phyloP scores from a whole-genome alignment of 2,888 invertebrate species.

The Taphrorychus bicolor region DNA sequence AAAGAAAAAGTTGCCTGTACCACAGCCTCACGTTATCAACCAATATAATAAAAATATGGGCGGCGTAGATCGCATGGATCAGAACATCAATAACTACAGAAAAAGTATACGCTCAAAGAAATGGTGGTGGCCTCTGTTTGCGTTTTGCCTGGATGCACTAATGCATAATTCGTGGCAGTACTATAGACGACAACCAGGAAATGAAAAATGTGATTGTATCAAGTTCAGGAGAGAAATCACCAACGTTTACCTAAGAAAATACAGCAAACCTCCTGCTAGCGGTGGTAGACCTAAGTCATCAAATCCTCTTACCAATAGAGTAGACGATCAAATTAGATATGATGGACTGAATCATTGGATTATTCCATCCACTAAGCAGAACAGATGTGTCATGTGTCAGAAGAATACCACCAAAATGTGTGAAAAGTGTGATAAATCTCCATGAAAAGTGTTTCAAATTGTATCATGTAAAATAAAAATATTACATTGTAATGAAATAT shows the following conservation, averaged over 20 bases:
- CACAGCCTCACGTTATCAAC: slow-evolving; percentile 40
- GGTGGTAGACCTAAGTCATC: slow-evolving; percentile 37
- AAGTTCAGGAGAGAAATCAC: slow-evolving; percentile 34
- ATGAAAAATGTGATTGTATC: slow-evolving; percentile 23
- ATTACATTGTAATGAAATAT: too few species aligned
- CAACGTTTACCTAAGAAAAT: slow-evolving; percentile 32
- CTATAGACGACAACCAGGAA: slow-evolving; percentile 22
- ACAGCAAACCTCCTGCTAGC: slow-evolving; percentile 18
- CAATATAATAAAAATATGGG: slow-evolving; percentile 46
- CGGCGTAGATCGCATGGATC: slow-evolving; percentile 46
- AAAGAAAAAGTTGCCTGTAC: slow-evolving; percentile 39
- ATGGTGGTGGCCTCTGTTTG: slow-evolving; percentile 8
- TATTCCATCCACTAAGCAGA: slow-evolving; percentile 32
- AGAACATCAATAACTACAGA: slow-evolving; percentile 45
- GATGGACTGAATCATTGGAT: slow-evolving; percentile 39
- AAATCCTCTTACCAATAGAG: slow-evolving; percentile 24
- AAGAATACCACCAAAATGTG: slow-evolving; percentile 30
- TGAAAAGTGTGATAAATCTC: slow-evolving; percentile 27
- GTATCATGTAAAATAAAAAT: slow-evolving; percentile 5
- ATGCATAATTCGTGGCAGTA: slow-evolving; percentile 37
- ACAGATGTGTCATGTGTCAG: slow-evolving; percentile 27
- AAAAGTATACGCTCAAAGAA: not conserved
- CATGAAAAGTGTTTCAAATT: slow-evolving; percentile 18
- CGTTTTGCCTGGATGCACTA: slow-evolving; percentile 36
- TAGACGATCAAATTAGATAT: slow-evolving; percentile 20